Evolutionary conservation across 37 sponge, comb jelly and placozoan genomes (phyloP), one percentile per base, ranked within the genome.

Genomic region (Aphrocallistes beatrix): DNA sequence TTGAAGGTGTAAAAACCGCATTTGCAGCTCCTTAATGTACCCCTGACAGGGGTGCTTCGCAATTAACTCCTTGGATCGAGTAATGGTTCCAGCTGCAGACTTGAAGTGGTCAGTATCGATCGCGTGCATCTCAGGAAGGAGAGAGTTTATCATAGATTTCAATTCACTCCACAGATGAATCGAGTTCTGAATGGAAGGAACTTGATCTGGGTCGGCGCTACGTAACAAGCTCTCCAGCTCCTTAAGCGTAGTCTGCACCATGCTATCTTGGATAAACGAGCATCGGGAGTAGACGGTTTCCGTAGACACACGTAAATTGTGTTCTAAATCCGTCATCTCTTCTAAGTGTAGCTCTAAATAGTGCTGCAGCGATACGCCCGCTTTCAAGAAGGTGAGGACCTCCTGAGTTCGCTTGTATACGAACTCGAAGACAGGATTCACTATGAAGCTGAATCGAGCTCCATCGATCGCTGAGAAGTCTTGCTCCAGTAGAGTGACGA

Each of bases 1-100:
- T 30, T 60, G 75, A 32, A 60, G 75, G 75, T 60, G 75, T 28
- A 13, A 60, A 60, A 60, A 60, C 75, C 75, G 75, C 75, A 60
- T 60, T 60, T 60, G 75, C 3, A 60, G 75, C 75, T 60, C 75
- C 34, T 60, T 60, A 32, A 60, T 60, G 34, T 60, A 60, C 25
- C 32, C 75, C n/a, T 60, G 75, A 13, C 75, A 60, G 25, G 75
- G 75, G 34, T 60, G 75, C 34, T 60, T 1, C 34, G 75, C 3
- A 19, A 60, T 60, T 13, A 60, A 60, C 10, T 13, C n/a, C 75
- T 60, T 60, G 25, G 17, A 21, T 30, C 34, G 75, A 60, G 3
- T 60, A 13, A 60, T 60, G 32, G 21, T 13, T 13, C n/a, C 75
- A 60, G 75, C 75, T 13, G 75, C 75, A 60, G 75, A 60, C n/a